These are phyloP conservation scores for Corythornis leucogaster DNA, from an alignment of 2,797 vertebrate species.

Conservation along the genomic window DNA sequence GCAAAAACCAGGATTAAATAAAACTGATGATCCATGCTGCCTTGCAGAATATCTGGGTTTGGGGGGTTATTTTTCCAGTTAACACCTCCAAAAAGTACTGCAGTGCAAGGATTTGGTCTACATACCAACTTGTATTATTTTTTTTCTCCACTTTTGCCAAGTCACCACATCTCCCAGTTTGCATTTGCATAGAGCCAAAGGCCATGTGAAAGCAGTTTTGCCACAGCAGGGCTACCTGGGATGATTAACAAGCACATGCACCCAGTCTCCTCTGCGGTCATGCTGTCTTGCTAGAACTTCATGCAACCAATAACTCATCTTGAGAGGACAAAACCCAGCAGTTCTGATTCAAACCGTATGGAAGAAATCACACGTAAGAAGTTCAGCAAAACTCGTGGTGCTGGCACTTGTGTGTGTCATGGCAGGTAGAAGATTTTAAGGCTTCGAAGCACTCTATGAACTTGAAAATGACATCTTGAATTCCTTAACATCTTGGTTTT, in stretches of 20 bases:
- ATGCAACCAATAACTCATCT: neutral
- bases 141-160: neutral
- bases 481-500: neutral
- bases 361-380: neutral
- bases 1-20: neutral
- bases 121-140: neutral
- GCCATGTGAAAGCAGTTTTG: conserved; percentile 16
- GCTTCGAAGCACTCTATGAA: neutral
- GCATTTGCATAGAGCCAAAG: neutral
- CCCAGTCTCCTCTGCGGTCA: neutral
- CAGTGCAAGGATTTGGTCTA: neutral
- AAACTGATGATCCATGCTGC: neutral
- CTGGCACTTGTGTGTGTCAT: neutral
- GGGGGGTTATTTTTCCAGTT: neutral
- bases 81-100: neutral
- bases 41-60: neutral
- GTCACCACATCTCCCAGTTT: neutral
- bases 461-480: conserved; percentile 3
- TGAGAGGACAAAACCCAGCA: neutral
- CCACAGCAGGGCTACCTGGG: conserved; percentile 41
- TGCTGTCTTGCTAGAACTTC: neutral
- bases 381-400: neutral
- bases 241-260: neutral
- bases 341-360: conserved; percentile 22
- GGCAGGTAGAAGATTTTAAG: conserved; percentile 17